A percentile compares a stretch with the other conserved stretches of the same genome.
Evolutionary conservation across 2,888 invertebrate genomes (phyloP).

Genomic region (Protodeltote pygarga): DNA sequence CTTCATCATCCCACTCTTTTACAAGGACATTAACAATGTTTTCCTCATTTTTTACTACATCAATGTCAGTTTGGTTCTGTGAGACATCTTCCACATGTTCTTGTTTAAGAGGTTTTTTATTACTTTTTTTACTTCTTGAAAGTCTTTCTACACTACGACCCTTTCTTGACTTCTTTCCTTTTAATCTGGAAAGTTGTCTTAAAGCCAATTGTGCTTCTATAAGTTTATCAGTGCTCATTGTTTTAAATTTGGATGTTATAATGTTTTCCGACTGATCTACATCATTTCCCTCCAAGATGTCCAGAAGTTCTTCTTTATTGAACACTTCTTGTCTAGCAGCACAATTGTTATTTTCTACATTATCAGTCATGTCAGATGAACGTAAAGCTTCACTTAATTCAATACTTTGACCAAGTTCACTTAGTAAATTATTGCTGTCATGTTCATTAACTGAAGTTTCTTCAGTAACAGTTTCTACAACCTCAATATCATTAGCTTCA

Average conservation of each 20-base stretch:
- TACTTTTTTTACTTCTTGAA: slow-evolving; percentile 40
- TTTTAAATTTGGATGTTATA: slow-evolving; percentile 39
- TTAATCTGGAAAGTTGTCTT: slow-evolving; percentile 72
- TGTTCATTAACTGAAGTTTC: slow-evolving; percentile 50
- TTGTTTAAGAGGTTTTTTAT: slow-evolving; percentile 35
- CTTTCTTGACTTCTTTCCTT: slow-evolving; percentile 50
- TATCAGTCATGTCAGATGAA: slow-evolving; percentile 69
- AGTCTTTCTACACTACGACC: slow-evolving; percentile 40
- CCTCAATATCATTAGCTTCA: slow-evolving; percentile 70
- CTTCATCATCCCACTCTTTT: slow-evolving; percentile 85
- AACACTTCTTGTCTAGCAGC: slow-evolving; percentile 72
- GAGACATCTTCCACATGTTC: slow-evolving; percentile 16
- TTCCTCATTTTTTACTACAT: slow-evolving; percentile 54
- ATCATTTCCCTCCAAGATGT: slow-evolving; percentile 81
- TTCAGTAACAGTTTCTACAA: slow-evolving; percentile 49
- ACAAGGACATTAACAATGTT: slow-evolving; percentile 84
- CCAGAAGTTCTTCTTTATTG: slow-evolving; percentile 80
- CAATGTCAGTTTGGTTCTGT: slow-evolving; percentile 7
- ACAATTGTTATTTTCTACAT: slow-evolving; percentile 75
- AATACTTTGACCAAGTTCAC: slow-evolving; percentile 73
- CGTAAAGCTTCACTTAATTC: slow-evolving; percentile 77
- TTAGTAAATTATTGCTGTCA: slow-evolving; percentile 66
- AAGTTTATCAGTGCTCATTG: slow-evolving; percentile 48
- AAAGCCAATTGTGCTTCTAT: slow-evolving; percentile 72
- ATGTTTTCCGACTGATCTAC: slow-evolving; percentile 46